Conservation (phyloP, 2,888 invertebrate species). For the Heliconius cydno region DNA sequence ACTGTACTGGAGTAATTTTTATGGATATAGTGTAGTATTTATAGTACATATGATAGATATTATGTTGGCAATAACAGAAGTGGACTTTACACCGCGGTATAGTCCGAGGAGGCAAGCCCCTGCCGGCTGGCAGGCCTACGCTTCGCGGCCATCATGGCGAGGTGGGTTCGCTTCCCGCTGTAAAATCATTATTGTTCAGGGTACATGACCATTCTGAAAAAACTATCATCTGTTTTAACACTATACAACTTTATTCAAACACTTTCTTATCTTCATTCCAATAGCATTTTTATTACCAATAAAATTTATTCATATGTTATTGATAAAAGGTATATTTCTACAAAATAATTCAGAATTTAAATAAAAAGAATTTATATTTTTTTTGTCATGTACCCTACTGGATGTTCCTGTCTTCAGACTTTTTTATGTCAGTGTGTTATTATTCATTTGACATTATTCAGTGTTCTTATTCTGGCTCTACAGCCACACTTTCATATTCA, state of each 20-base stretch:
- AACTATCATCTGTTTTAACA: not conserved
- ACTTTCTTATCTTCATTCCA: not conserved
- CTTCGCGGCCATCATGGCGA: slow-evolving; percentile 75
- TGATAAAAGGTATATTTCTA: not conserved
- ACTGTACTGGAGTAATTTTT: not conserved
- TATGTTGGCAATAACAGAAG: slow-evolving; percentile 85
- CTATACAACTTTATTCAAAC: not conserved
- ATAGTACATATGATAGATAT: slow-evolving; percentile 44
- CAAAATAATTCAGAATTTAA: not conserved
- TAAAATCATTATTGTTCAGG: slow-evolving; percentile 49
- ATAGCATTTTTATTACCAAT: not conserved
- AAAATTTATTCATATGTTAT: not conserved
- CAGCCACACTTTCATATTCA: slow-evolving; percentile 48
- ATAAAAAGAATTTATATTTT: not conserved
- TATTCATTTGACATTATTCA: slow-evolving; percentile 56
- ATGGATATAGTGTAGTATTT: slow-evolving; percentile 1
- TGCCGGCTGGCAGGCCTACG: slow-evolving; percentile 79
- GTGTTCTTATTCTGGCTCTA: slow-evolving; percentile 50
- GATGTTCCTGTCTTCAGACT: slow-evolving; percentile 67
- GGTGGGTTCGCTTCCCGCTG: slow-evolving; percentile 78
- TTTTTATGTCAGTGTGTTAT: slow-evolving; percentile 56
- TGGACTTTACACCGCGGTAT: slow-evolving; percentile 92
- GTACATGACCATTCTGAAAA: slow-evolving; percentile 48
- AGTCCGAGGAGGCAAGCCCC: slow-evolving; percentile 87
- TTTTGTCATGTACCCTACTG: slow-evolving; percentile 44